These are phyloP conservation scores for Gymnopithys bicolor DNA, from an alignment of 2,797 vertebrate species.

Conservation along the genomic window DNA sequence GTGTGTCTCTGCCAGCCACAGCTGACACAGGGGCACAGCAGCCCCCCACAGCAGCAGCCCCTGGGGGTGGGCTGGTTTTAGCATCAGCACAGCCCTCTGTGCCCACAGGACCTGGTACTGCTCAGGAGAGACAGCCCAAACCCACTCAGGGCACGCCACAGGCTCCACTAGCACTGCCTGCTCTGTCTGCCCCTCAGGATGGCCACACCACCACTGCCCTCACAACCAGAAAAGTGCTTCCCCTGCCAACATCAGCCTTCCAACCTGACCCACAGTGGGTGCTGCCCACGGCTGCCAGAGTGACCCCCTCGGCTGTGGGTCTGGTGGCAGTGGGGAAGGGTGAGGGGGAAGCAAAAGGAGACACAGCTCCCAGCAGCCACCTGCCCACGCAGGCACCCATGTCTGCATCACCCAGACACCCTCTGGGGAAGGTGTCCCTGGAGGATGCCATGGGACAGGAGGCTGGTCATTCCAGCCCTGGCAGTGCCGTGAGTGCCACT, in stretches of 20 bases:
- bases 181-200: not conserved
- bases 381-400: accelerated
- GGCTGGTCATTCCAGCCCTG: not conserved
- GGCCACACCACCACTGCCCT: not conserved
- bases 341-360: not conserved
- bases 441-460: not conserved
- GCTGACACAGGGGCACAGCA: not conserved
- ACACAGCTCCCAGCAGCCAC: not conserved
- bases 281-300: not conserved
- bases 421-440: not conserved
- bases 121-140: not conserved
- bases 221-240: accelerated
- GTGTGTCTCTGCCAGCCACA: accelerated
- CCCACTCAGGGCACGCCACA: not conserved
- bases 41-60: not conserved
- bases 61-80: accelerated
- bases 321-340: not conserved
- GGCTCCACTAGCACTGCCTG: not conserved
- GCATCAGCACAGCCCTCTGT: not conserved
- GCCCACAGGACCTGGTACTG: not conserved
- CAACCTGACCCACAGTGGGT: accelerated
- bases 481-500: accelerated
- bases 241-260: not conserved
- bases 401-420: not conserved
- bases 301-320: accelerated